A percentile compares a stretch with the other conserved stretches of the same genome.
Evolutionary conservation across 2,797 vertebrate genomes (phyloP).

Genomic region (Darevskia mixta): DNA sequence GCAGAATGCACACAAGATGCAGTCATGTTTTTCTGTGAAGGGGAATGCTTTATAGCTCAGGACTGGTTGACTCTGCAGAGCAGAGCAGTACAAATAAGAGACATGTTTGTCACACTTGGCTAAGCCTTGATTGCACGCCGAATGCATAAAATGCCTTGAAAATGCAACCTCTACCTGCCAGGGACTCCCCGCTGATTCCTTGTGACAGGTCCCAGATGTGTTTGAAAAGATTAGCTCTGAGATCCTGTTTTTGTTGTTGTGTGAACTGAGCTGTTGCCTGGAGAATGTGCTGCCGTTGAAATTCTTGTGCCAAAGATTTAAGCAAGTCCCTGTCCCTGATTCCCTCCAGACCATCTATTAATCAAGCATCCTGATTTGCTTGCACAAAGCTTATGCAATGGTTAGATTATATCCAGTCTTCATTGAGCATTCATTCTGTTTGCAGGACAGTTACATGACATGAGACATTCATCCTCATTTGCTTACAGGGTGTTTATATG

Average conservation of each 20-base stretch:
- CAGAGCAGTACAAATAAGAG: neutral
- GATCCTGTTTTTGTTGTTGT: neutral
- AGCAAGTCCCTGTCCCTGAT: neutral
- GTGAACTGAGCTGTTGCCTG: neutral
- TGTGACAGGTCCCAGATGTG: neutral
- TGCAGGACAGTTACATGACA: no score
- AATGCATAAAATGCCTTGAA: no score
- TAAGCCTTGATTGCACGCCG: neutral
- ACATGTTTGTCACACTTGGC: neutral
- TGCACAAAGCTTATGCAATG: no score
- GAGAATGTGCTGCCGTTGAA: neutral
- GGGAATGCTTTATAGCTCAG: neutral
- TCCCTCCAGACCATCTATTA: neutral
- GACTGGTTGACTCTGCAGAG: neutral
- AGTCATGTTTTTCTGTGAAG: neutral
- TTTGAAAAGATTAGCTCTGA: neutral
- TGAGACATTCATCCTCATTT: no score
- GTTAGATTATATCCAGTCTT: no score
- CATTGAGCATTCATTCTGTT: no score
- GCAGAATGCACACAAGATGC: neutral
- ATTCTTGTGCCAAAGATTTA: neutral
- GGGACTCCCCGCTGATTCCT: neutral
- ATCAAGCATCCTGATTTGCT: neutral
- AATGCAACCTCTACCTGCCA: neutral
- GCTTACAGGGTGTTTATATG: no score